These are phyloP conservation scores for Sinocyclocheilus maitianheensis DNA, from an alignment of 2,113 vertebrate species.

Conservation along the genomic window DNA sequence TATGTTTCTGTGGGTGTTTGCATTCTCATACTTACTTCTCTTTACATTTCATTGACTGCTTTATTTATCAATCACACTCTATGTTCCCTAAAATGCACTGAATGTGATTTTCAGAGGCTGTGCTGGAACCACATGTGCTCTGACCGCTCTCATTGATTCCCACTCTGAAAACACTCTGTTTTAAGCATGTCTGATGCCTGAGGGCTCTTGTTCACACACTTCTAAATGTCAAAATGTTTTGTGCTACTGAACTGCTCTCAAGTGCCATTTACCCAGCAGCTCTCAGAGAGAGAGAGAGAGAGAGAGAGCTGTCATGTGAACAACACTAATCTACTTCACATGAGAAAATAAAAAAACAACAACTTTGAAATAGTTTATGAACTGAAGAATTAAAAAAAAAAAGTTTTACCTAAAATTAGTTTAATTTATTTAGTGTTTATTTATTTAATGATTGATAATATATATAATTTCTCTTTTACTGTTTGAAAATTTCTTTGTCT, in stretches of 20 bases:
- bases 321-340: neutral
- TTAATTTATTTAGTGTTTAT: too few species aligned
- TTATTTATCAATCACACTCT: neutral
- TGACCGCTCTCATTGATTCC: neutral
- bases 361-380: too few species aligned
- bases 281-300: neutral
- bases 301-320: neutral
- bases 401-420: too few species aligned
- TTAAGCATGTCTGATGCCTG: neutral
- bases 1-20: neutral
- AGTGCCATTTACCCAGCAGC: slow-evolving; percentile 9
- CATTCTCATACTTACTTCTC: neutral
- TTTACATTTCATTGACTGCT: neutral
- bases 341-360: neutral
- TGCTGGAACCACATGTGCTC: neutral
- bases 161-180: neutral
- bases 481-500: neutral
- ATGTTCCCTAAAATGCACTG: neutral
- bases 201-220: slow-evolving; percentile 25
- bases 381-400: too few species aligned
- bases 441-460: too few species aligned
- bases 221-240: slow-evolving; percentile 40
- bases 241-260: neutral
- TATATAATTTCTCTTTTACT: neutral
- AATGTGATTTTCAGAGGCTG: neutral